These are phyloP conservation scores for Nephrotoma guestfalica DNA, from an alignment of 2,888 invertebrate genomes.

Conservation along the genomic window DNA sequence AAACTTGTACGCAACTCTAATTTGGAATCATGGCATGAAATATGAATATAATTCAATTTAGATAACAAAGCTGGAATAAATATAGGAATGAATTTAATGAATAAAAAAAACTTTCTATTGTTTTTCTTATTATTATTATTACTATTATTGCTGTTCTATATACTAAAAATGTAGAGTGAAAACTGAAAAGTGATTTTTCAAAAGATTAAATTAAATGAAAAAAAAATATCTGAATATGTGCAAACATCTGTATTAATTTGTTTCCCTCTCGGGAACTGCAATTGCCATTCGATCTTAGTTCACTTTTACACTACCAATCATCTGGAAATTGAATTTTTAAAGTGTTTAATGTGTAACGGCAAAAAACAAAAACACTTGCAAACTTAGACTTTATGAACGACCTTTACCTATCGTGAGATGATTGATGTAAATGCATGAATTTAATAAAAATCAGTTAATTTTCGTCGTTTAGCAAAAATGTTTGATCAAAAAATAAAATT, in stretches of 20 bases:
- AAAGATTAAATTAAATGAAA: not conserved
- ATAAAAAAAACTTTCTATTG: not conserved
- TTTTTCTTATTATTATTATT: not conserved
- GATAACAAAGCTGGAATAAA: not conserved
- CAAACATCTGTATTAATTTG: not conserved
- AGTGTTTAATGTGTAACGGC: no score
- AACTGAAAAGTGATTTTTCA: not conserved
- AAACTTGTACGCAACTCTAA: not conserved
- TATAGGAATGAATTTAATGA: not conserved
- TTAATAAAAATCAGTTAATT: no score
- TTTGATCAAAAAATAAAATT: no score
- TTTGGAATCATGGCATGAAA: not conserved
- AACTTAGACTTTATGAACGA: no score
- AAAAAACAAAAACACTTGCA: no score
- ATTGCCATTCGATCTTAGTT: no score
- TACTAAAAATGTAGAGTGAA: not conserved
- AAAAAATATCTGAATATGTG: not conserved
- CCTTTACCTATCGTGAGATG: no score
- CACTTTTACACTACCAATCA: no score
- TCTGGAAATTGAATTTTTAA: no score
- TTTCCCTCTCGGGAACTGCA: not conserved
- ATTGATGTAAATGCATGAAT: no score
- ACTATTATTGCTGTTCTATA: not conserved
- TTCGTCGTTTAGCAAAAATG: no score
- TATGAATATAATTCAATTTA: not conserved